Conservation (phyloP, 2,113 vertebrate species). For the Alosa alosa region DNA sequence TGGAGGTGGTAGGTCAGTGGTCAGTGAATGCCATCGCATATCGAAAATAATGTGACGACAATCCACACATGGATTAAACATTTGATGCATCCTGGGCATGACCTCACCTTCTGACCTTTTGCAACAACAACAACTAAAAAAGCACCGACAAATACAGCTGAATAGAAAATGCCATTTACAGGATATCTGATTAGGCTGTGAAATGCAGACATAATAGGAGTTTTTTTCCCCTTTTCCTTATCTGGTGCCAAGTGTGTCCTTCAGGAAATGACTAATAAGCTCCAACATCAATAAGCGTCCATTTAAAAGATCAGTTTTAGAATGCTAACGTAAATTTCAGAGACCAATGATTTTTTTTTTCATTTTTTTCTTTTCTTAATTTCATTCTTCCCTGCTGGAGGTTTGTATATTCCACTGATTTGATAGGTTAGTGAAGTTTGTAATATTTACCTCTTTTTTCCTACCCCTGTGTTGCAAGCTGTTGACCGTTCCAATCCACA, state of each 20-base stretch:
- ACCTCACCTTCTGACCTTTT: neutral
- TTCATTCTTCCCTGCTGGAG: neutral
- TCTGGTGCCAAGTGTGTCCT: no score
- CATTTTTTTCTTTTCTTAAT: neutral
- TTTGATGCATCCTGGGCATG: neutral
- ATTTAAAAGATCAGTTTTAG: neutral
- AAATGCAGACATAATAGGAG: no score
- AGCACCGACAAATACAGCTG: neutral
- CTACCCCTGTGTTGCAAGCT: neutral
- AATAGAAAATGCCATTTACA: neutral
- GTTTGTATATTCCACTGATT: neutral
- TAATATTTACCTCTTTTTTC: neutral
- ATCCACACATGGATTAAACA: neutral
- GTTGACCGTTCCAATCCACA: neutral
- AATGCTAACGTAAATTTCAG: neutral
- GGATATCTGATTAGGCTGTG: neutral
- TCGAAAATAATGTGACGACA: neutral
- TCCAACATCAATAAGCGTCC: conserved; percentile 10
- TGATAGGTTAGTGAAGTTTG: neutral
- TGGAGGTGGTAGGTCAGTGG: neutral
- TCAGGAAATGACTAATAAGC: neutral
- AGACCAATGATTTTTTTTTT: neutral
- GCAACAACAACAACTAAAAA: neutral
- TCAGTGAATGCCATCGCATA: neutral
- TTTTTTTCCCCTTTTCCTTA: neutral